Evolutionary conservation across 2,888 invertebrate species (phyloP).

Genomic region (Doris montereyensis): DNA sequence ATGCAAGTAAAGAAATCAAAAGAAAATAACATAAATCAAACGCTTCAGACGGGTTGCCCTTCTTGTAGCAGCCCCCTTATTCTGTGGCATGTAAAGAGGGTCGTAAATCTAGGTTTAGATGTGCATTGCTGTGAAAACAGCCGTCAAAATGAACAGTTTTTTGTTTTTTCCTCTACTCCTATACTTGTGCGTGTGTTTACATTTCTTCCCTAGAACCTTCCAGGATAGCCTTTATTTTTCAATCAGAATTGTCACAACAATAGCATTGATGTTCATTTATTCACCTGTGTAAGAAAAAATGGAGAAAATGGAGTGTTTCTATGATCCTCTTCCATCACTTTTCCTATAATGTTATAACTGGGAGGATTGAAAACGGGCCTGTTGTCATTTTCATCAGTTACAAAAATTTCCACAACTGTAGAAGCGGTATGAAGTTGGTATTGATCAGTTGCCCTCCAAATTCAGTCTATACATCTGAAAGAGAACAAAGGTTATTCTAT

Average conservation of each 20-base stretch:
- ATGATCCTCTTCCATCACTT: slow-evolving; percentile 53
- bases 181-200: no score
- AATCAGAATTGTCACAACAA: background rate
- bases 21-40: no score
- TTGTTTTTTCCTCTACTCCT: no score
- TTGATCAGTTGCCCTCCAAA: slow-evolving; percentile 62
- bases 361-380: slow-evolving; percentile 89
- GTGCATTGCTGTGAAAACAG: no score
- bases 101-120: no score
- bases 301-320: slow-evolving; percentile 4
- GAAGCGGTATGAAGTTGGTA: slow-evolving; percentile 90
- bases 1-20: no score
- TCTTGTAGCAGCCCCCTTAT: no score
- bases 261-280: background rate
- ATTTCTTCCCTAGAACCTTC: no score
- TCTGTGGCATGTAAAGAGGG: no score
- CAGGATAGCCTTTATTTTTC: no score
- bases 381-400: slow-evolving; percentile 97
- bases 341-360: slow-evolving; percentile 50
- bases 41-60: no score
- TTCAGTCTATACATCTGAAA: slow-evolving; percentile 74
- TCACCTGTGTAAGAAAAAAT: background rate
- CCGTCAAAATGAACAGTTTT: no score
- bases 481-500: background rate
- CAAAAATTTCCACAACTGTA: slow-evolving; percentile 65